Conservation (phyloP, 2,113 vertebrate genomes). For the Myanophis thanlyinensis region DNA sequence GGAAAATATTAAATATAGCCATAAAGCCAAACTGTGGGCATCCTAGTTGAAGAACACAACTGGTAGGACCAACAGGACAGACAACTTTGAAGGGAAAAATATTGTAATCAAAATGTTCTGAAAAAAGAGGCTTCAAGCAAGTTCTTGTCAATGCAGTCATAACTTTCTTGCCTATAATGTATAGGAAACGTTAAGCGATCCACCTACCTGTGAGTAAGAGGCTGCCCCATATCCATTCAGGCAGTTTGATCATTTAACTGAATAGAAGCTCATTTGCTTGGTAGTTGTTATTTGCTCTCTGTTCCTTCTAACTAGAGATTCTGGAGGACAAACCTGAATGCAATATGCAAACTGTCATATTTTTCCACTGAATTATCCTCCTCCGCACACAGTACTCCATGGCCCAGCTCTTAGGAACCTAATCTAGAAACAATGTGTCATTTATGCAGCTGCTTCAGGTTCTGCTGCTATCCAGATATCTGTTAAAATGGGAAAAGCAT, state of each 20-base stretch:
- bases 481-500: neutral
- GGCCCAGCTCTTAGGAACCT: neutral
- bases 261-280: neutral
- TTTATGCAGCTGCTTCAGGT: neutral
- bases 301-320: neutral
- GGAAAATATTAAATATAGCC: neutral
- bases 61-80: neutral
- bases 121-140: neutral
- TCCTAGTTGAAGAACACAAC: neutral
- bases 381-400: neutral
- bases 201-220: neutral
- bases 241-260: neutral
- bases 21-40: neutral
- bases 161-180: neutral
- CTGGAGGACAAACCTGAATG: neutral
- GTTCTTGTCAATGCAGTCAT: neutral
- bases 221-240: too few relatives aligned
- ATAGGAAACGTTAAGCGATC: neutral
- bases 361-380: neutral
- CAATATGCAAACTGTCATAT: neutral
- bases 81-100: neutral
- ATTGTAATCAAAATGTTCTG: neutral
- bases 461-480: neutral
- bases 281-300: neutral
- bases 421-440: neutral